Conservation (phyloP, 2,113 vertebrate genomes). For the Leptocoma aspasia region DNA sequence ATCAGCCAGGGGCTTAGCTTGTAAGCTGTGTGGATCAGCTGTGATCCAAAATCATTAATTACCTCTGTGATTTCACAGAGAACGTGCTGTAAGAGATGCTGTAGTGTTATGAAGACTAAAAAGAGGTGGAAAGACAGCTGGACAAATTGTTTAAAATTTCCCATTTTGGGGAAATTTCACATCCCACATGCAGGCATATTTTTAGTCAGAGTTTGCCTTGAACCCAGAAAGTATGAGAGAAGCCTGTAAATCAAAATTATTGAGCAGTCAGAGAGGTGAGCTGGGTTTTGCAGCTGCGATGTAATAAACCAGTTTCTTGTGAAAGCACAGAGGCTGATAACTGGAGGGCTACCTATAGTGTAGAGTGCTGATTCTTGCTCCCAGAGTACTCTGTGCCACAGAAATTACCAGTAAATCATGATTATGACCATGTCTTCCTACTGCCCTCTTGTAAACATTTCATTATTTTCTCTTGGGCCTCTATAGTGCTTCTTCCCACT, state of each 20-base stretch:
- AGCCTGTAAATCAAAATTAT: neutral
- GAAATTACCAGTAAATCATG: neutral
- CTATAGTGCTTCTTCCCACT: conserved; percentile 20
- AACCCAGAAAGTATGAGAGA: neutral
- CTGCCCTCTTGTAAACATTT: neutral
- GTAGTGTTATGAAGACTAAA: conserved; percentile 10
- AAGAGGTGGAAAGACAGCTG: neutral
- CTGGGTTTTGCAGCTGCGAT: conserved; percentile 8
- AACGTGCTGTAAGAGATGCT: neutral
- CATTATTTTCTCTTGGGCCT: conserved; percentile 9
- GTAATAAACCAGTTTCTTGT: neutral
- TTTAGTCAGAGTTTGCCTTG: conserved; percentile 18
- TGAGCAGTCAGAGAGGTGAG: neutral
- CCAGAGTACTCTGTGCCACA: neutral
- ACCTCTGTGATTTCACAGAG: conserved; percentile 61
- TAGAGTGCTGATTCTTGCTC: neutral
- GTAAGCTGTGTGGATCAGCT: conserved; percentile 47
- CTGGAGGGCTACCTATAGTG: neutral
- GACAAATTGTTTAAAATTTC: conserved; percentile 11
- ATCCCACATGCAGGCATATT: neutral
- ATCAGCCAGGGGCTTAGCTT: conserved; percentile 21
- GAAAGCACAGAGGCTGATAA: neutral
- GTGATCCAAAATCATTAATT: conserved; percentile 36
- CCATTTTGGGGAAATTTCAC: conserved; percentile 43
- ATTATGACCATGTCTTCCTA: neutral